Percentiles rank a stretch among this genome's conserved stretches.
Conservation (phyloP, 2,888 invertebrate genomes). For the Drosophila melanosoma region DNA sequence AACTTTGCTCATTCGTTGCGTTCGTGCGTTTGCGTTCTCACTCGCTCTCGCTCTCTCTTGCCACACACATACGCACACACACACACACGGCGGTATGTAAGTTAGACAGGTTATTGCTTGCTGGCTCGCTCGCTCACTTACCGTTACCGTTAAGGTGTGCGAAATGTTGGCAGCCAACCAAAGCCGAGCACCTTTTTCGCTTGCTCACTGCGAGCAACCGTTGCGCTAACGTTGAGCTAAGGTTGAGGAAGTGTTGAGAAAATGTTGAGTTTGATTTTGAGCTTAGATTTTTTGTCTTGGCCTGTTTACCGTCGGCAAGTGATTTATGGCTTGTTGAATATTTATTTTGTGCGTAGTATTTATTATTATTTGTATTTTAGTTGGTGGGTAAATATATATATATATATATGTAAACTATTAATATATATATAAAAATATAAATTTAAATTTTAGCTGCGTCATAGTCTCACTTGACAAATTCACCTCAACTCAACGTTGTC, state of each 20-base stretch:
- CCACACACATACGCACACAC: conserved; percentile 19
- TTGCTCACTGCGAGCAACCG: conserved; percentile 44
- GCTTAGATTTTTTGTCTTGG: conserved; percentile 12
- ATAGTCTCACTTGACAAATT: conserved; percentile 64
- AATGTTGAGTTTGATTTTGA: conserved; percentile 8
- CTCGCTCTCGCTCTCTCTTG: conserved; percentile 65
- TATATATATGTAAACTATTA: neutral
- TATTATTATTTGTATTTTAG: conserved; percentile 7
- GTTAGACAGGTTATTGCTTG: conserved; percentile 73
- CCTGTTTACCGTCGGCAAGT: conserved; percentile 74
- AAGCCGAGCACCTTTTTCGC: conserved; percentile 81
- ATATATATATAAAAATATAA: neutral
- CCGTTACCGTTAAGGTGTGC: conserved; percentile 82
- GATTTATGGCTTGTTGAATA: conserved; percentile 44
- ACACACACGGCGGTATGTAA: conserved; percentile 16
- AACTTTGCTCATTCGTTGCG: conserved; percentile 73
- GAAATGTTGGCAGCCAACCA: conserved; percentile 84
- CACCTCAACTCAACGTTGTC: conserved; percentile 60
- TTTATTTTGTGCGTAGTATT: neutral
- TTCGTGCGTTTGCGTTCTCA: conserved; percentile 71
- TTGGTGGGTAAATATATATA: conserved; percentile 7
- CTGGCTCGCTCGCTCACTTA: conserved; percentile 71
- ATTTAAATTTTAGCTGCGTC: conserved; percentile 31
- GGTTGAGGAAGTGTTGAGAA: conserved; percentile 12
- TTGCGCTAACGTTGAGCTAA: conserved; percentile 2